Evolutionary conservation across 2,113 vertebrate species (phyloP).

Genomic region (Notarius lentiginosus): DNA sequence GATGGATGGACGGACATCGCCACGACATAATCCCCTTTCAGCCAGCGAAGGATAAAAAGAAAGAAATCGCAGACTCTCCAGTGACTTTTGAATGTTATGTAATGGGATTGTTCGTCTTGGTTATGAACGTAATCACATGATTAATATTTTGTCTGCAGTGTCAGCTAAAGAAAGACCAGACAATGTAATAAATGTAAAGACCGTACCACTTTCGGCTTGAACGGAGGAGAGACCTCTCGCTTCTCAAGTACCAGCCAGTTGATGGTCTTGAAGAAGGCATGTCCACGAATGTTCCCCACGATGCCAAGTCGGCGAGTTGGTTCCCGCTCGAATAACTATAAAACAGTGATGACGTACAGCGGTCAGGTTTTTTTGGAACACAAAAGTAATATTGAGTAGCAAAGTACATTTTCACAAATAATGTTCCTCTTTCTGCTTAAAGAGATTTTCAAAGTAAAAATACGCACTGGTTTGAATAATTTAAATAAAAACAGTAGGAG

Average conservation of each 20-base stretch:
- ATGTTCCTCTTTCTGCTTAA: no score
- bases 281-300: conserved; percentile 82
- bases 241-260: conserved; percentile 87
- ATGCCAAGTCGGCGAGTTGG: conserved; percentile 84
- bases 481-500: neutral
- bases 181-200: neutral
- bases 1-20: no score
- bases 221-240: conserved; percentile 86
- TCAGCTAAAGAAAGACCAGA: neutral
- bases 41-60: no score
- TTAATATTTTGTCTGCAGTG: no score
- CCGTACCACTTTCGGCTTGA: conserved; percentile 95
- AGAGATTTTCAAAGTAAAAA: no score
- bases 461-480: neutral
- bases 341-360: conserved; percentile 25
- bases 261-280: conserved; percentile 92
- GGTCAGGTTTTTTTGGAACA: neutral
- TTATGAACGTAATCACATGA: neutral
- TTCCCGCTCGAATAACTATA: conserved; percentile 92
- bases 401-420: no score
- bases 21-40: no score
- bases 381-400: neutral
- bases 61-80: neutral
- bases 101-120: neutral
- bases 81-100: neutral